Base-by-base conservation (phyloP, 2,113 vertebrate species). In the Neofelis nebulosa region DNA sequence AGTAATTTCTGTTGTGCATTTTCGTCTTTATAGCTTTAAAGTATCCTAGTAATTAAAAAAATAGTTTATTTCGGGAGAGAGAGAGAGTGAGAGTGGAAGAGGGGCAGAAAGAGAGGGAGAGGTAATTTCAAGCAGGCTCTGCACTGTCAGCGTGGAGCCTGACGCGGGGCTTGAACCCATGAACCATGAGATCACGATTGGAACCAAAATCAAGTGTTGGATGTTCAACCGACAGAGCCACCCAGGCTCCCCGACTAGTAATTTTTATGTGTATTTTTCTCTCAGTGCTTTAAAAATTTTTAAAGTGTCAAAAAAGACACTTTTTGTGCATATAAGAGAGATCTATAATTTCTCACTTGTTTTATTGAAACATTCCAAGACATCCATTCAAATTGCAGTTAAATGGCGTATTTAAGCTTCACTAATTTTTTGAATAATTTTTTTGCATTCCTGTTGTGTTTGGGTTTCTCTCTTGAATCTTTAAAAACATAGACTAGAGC, bases 1-100 rank as follows among this genome's bases (percentile, higher is more conserved):
- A 83, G 63, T 71, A 52, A 78, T 79, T 95, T 91, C 66, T 66
- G 4, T 90, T 91, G 29, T 73, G 93, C 31, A 33, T 89, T 89
- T 68, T 89, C 50, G 69, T 78, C n/a, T 11, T 33, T 83, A 69
- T 73, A 66, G 61, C 61, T 73, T 96, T 83, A 74, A 31, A 87
- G 91, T 66, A 81, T 45, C 76, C 33, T 87, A 21, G 82, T 81
- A 85, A 85, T 63, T 69, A 45, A 45, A 45, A 45, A 45, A 45
- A 45, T 9, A 45, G 45, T 45, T 55, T 55, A 55, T 55, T 55
- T 55, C 15, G 4, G 15, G 52, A 55, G 52, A 55, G 52, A 55
- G 52, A 55, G 52, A 55, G 15, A 15, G 7, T 9, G 52, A 55
- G 52, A 55, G 52, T 55, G 52, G 52, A 55, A 55, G 52, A 55